Base-by-base conservation (phyloP, 2,113 vertebrate genomes). In the Planiliza haematocheilus region DNA sequence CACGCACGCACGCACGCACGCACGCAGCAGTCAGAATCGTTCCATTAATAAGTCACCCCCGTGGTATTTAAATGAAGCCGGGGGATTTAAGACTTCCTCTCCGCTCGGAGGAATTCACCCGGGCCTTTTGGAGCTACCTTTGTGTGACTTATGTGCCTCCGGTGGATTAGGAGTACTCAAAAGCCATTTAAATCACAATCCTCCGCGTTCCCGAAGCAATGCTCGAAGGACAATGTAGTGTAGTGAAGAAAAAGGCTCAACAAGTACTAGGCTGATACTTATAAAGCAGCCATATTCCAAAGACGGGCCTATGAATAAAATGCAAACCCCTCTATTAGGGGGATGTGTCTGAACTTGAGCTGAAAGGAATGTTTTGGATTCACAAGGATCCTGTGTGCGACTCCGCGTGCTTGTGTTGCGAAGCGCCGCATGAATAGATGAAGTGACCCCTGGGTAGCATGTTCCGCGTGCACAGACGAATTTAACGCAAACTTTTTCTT, bases 291-390 rank as follows among this genome's bases (percentile, higher is more conserved):
- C 64, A 81, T 90, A 77, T 89, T 88, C 83, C 79, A 88, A 84
- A 83, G 86, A 86, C 86, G 78, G 76, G 83, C 85, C 87, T 82
- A 85, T 89, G 87, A 92, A 93, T 89, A 91, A 92, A 91, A 89
- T 86, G 79, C 91, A 90, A 93, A 93, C 86, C 91, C 92, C 89
- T 87, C 91, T 86, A 92, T 93, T 94, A 93, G 84, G 77, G 83
- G 89, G 86, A 94, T 91, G 86, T 92, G 93, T 84, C 91, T 92
- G 90, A 92, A 91, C 93, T 87, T 89, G 93, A 91, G 85, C 82
- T 83, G 79, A 83, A 89, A 88, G 93, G 93, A 93, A 93, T 93
- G 90, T 89, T 91, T 89, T 92, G 89, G 89, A 92, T 92, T 88
- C 82, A 81, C 76, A 88, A 86, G 67, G 82, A 87, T 91, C 82